Evolutionary conservation across 2,888 invertebrate species (phyloP).

Genomic region (Caenorhabditis parvicauda): DNA sequence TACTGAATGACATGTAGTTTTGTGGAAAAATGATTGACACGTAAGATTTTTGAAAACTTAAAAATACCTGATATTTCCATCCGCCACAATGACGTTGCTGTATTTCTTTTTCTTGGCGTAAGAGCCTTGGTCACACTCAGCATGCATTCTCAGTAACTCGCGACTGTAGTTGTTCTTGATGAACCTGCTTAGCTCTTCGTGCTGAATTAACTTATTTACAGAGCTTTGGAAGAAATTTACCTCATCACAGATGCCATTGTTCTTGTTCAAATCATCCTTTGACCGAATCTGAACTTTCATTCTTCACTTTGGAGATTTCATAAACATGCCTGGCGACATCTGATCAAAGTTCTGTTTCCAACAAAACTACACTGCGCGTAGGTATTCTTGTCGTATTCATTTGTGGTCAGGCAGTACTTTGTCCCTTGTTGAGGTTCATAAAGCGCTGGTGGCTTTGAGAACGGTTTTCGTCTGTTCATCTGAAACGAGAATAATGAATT

Average conservation of each 20-base stretch:
- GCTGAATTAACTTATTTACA: constrained; percentile 3
- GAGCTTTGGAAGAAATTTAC: neutral
- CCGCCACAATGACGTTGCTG: constrained; percentile 11
- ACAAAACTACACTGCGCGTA: constrained; percentile 29
- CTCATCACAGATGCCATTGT: constrained; percentile 25
- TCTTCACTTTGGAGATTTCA: neutral
- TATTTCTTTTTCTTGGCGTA: too few species aligned
- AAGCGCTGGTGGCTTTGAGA: constrained; percentile 19
- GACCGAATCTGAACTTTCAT: constrained; percentile 9
- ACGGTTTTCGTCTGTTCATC: too few species aligned
- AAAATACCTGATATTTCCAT: constrained; percentile 15
- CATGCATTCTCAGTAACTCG: constrained; percentile 13
- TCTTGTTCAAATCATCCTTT: constrained; percentile 21
- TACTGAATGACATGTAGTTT: too few species aligned
- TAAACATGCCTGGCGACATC: constrained; percentile 22
- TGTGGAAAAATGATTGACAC: too few species aligned
- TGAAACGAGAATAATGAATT: too few species aligned
- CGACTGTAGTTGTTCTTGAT: constrained; percentile 9
- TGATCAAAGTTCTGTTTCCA: constrained; percentile 21
- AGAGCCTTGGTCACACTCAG: constrained; percentile 20
- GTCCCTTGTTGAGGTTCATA: constrained; percentile 11
- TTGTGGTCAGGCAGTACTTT: constrained; percentile 9
- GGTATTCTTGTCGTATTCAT: constrained; percentile 31
- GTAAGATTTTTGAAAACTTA: too few species aligned
- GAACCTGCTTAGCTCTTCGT: constrained; percentile 3